Base-by-base conservation (phyloP, 2,113 vertebrate species). In the Clarias macrocephalus region DNA sequence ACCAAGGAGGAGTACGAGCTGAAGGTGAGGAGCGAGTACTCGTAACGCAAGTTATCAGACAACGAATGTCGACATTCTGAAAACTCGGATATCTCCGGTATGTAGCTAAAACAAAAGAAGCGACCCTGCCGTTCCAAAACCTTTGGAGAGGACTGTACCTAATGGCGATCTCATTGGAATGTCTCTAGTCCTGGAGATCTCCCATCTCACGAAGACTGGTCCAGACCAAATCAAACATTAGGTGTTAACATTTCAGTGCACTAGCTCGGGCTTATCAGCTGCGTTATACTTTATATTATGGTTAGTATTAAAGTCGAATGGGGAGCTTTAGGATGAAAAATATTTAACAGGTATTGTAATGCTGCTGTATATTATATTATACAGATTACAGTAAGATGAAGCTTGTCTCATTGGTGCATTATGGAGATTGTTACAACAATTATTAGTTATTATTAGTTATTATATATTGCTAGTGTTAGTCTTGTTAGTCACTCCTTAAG, bases 1-100 rank as follows among this genome's bases (percentile, higher is more conserved):
- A 95, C 97, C 5, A 94, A 97, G 15, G 97, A 99, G 92, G 97
- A 99, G 91, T 98, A 97, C 6, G 97, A 99, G 93, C 95, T 99
- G 89, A 99, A 99, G 97, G 98, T 99, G 80, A 88, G 95, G 18
- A 12, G 30, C 77, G 10, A 60, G 28, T 37, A 62, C 19, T 60
- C 37, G 30, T 30, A 80, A 13, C 62, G 56, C 77, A 42, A 6
- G 30, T 19, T 54, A n/a, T 54, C 5, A 15, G 16, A 9, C 15
- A 21, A 16, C n/a, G 0, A 54, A 76, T n/a, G 4, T 23, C 25
- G 7, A 25, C 23, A 52, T 75, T 4, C 21, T 48, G 19, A 48
- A 42, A 75, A 75, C 19, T 11, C 21, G 13, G 23, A 48, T 12
- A 10, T 73, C 33, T 75, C 52, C 72, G 52, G 42, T 75, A 12